Conservation (phyloP, 2,113 vertebrate species). For the Choloepus hoffmanni region DNA sequence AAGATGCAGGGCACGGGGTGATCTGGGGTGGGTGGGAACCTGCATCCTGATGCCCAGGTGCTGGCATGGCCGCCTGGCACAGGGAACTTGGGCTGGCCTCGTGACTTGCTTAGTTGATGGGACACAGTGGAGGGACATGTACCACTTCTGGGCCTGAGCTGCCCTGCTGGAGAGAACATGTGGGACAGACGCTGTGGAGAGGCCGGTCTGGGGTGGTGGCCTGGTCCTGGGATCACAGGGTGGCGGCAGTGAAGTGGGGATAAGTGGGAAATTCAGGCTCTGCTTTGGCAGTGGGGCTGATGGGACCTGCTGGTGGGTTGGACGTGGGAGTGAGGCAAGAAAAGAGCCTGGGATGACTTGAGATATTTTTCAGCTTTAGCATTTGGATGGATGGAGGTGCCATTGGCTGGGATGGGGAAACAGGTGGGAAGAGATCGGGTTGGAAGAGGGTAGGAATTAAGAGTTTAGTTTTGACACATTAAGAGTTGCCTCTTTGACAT, state of each 20-base stretch:
- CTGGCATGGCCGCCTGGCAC: not conserved
- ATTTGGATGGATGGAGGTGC: not conserved
- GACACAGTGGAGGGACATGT: no score
- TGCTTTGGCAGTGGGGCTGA: not conserved
- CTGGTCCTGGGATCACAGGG: no score
- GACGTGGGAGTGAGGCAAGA: not conserved
- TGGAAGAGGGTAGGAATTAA: not conserved
- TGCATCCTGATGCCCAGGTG: rapidly evolving
- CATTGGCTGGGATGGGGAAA: not conserved
- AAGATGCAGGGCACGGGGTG: not conserved
- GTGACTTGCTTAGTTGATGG: not conserved
- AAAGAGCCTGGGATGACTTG: no score
- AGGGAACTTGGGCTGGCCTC: not conserved
- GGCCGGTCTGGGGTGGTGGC: not conserved
- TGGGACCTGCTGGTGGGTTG: no score
- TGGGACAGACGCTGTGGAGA: not conserved
- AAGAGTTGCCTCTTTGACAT: not conserved
- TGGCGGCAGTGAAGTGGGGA: not conserved
- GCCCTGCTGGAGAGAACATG: no score
- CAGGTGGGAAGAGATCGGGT: no score
- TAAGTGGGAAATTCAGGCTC: not conserved
- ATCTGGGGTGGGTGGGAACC: not conserved
- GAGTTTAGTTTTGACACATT: not conserved
- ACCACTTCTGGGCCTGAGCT: no score
- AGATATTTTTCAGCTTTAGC: not conserved